Conservation (phyloP, 2,888 invertebrate species). For the Drosophila formosana region DNA sequence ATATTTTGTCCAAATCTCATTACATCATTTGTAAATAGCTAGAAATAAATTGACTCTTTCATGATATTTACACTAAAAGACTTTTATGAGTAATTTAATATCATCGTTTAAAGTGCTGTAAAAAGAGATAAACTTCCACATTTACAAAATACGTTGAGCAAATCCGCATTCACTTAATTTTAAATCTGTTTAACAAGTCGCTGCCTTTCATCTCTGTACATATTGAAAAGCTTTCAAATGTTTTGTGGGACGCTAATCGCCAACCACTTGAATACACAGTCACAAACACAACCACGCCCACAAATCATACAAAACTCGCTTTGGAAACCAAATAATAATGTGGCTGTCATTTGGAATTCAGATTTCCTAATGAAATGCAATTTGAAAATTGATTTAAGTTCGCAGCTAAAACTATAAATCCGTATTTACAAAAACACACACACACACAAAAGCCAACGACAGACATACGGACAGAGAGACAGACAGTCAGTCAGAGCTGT, state of each 20-base stretch:
- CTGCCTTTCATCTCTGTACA: constrained; percentile 6
- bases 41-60: too few relatives aligned
- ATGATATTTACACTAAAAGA: too few relatives aligned
- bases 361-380: constrained; percentile 55
- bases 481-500: constrained; percentile 7
- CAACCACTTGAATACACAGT: not conserved
- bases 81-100: too few relatives aligned
- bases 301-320: not conserved
- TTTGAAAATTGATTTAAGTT: constrained; percentile 51
- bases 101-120: too few relatives aligned
- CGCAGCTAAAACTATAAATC: constrained; percentile 51
- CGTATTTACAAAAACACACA: not conserved
- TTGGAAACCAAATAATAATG: constrained; percentile 28
- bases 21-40: too few relatives aligned
- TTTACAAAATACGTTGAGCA: not conserved
- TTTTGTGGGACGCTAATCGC: constrained; percentile 19
- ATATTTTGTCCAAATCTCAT: too few relatives aligned
- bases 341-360: constrained; percentile 29
- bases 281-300: not conserved
- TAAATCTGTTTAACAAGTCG: constrained; percentile 12
- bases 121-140: not conserved
- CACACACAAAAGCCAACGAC: not conserved
- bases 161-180: not conserved
- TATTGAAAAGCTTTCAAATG: constrained; percentile 22
- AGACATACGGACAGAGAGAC: not conserved